phyloP scores from a whole-genome alignment of 1,140 invertebrate species.

The Lepidurus couesii region DNA sequence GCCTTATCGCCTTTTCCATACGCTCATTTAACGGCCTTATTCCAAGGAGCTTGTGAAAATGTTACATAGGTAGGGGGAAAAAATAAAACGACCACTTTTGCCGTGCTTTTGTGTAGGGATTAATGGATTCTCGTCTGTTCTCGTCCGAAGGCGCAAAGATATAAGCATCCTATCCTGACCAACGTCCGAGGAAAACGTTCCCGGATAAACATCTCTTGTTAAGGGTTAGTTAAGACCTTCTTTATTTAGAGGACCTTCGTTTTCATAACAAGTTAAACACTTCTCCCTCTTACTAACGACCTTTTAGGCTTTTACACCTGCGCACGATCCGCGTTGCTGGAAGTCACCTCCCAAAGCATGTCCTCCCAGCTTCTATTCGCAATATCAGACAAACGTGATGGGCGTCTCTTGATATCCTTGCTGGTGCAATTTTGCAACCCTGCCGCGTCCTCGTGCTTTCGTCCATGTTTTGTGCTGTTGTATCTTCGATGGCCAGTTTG shows the following conservation, averaged over 20 bases:
- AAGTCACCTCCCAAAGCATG: neutral
- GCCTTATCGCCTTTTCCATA: neutral
- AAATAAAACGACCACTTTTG: neutral
- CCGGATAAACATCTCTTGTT: neutral
- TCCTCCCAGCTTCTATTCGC: neutral
- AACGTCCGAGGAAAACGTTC: neutral
- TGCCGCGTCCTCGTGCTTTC: no score
- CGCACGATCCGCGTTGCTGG: neutral
- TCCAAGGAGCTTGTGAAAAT: no score
- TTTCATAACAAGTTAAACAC: neutral
- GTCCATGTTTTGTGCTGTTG: no score
- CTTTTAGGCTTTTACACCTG: neutral
- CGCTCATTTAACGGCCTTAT: no score
- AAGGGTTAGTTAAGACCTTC: neutral
- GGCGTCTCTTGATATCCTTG: neutral
- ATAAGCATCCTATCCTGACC: neutral
- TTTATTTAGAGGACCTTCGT: neutral
- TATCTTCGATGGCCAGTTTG: no score
- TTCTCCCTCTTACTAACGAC: neutral
- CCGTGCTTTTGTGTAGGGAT: neutral
- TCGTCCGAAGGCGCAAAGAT: neutral
- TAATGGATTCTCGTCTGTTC: neutral
- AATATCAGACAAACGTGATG: neutral
- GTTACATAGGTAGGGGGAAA: no score
- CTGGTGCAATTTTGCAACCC: no score